These are phyloP conservation scores for Tortrix viridana DNA, from an alignment of 2,888 invertebrate species.

Conservation along the genomic window DNA sequence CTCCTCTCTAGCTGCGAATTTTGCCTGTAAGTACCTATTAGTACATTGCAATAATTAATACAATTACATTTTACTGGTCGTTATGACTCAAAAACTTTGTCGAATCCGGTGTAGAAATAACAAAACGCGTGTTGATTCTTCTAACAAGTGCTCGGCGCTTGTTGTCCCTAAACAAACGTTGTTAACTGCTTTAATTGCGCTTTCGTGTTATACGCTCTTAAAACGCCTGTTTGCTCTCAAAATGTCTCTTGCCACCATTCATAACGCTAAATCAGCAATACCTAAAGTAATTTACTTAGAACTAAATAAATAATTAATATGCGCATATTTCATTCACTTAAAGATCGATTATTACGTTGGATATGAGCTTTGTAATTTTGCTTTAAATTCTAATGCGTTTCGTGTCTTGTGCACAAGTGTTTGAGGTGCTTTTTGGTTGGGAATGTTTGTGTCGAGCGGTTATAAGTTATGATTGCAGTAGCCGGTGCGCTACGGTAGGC, in stretches of 20 bases:
- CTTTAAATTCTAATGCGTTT: slow-evolving; percentile 34
- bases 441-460: slow-evolving; percentile 49
- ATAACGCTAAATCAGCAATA: slow-evolving; percentile 43
- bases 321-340: slow-evolving; percentile 77
- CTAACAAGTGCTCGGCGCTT: slow-evolving; percentile 12
- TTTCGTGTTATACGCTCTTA: slow-evolving; percentile 39
- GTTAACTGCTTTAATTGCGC: slow-evolving; percentile 38
- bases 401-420: slow-evolving; percentile 42
- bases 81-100: too few species aligned
- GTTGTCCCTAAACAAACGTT: slow-evolving; percentile 36
- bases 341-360: slow-evolving; percentile 61
- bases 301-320: slow-evolving; percentile 58
- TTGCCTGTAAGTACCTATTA: too few species aligned
- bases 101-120: slow-evolving; percentile 2
- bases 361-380: slow-evolving; percentile 46
- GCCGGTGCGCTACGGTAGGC: slow-evolving; percentile 76
- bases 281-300: slow-evolving; percentile 56
- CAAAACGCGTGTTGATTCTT: slow-evolving; percentile 36
- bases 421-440: slow-evolving; percentile 48
- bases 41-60: too few species aligned
- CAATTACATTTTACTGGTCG: too few species aligned
- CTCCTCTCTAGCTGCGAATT: too few species aligned
- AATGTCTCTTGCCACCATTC: slow-evolving; percentile 20
- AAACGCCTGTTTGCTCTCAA: slow-evolving; percentile 19
- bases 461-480: slow-evolving; percentile 60